phyloP scores from a whole-genome alignment of 1,140 invertebrate genomes.

The Thaumetopoea pityocampa region DNA sequence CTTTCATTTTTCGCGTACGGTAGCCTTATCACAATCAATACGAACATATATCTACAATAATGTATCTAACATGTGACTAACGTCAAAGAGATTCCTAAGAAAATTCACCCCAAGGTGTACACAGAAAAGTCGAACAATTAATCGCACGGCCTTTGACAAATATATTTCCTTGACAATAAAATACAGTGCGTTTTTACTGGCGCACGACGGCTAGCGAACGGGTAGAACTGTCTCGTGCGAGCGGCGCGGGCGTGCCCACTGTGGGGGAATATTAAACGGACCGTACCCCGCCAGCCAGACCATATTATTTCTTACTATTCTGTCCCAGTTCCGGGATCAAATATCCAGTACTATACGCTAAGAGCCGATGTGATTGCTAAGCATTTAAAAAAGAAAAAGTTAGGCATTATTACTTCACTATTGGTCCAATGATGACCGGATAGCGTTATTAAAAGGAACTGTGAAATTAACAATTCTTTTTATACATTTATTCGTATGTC shows the following conservation, averaged over 20 bases:
- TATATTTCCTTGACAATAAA: slow-evolving; percentile 67
- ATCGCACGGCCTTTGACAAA: slow-evolving; percentile 58
- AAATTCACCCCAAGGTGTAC: slow-evolving; percentile 30
- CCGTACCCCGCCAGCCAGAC: slow-evolving; percentile 15
- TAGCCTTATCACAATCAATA: no score
- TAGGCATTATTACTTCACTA: slow-evolving; percentile 12
- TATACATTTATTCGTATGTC: slow-evolving; percentile 14
- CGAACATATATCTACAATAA: no score
- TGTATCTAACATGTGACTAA: slow-evolving; percentile 1
- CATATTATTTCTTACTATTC: slow-evolving; percentile 26
- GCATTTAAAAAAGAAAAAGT: no score
- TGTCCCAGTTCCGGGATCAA: slow-evolving; percentile 20
- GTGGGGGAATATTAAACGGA: slow-evolving; percentile 63
- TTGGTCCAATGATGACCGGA: slow-evolving; percentile 4
- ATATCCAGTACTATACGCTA: slow-evolving; percentile 16
- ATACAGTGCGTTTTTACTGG: slow-evolving; percentile 59
- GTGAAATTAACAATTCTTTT: no score
- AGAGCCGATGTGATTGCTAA: slow-evolving; percentile 8
- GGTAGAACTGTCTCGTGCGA: slow-evolving; percentile 54
- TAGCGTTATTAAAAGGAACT: slow-evolving; percentile 2
- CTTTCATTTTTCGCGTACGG: no score
- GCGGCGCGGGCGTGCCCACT: slow-evolving; percentile 47
- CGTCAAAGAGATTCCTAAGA: slow-evolving; percentile 21
- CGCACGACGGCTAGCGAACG: slow-evolving; percentile 39
- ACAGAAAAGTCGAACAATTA: slow-evolving; percentile 50